These are phyloP conservation scores for Trachops cirrhosus DNA, from an alignment of 2,797 vertebrate genomes.

Conservation along the genomic window DNA sequence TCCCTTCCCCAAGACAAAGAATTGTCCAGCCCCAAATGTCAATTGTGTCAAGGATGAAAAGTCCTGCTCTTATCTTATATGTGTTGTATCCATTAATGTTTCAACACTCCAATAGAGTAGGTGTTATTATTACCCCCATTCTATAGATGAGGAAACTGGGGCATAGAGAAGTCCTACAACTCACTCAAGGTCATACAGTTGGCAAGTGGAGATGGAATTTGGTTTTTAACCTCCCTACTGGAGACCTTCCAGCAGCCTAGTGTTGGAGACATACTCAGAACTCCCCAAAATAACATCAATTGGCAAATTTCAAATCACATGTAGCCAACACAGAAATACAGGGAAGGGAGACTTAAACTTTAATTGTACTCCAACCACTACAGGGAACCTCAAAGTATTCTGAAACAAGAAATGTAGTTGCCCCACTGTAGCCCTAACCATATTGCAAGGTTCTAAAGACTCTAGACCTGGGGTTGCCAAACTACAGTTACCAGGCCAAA, in stretches of 20 bases:
- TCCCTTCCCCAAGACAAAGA: not conserved
- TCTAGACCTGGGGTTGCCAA: not conserved
- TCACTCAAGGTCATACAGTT: not conserved
- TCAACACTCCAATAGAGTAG: not conserved
- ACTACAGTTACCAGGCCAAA: not conserved
- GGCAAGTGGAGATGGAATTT: not conserved
- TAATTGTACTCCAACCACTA: not conserved
- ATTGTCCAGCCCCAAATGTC: not conserved
- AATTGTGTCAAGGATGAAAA: not conserved
- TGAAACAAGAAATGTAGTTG: not conserved
- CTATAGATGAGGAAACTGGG: not conserved
- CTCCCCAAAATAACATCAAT: not conserved
- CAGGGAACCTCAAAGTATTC: not conserved
- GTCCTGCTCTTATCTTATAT: not conserved
- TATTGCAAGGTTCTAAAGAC: not conserved
- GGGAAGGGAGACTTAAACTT: not conserved
- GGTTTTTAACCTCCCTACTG: not conserved
- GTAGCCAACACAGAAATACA: not conserved
- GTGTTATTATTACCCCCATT: not conserved
- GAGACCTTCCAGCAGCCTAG: not conserved
- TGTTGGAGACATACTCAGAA: not conserved
- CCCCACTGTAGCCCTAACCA: not conserved
- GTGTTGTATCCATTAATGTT: not conserved
- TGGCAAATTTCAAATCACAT: not conserved
- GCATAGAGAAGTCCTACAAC: not conserved